Evolutionary conservation across 2,113 vertebrate genomes (phyloP), one percentile per base, ranked within the genome.

Genomic region (Eurystomus gularis): DNA sequence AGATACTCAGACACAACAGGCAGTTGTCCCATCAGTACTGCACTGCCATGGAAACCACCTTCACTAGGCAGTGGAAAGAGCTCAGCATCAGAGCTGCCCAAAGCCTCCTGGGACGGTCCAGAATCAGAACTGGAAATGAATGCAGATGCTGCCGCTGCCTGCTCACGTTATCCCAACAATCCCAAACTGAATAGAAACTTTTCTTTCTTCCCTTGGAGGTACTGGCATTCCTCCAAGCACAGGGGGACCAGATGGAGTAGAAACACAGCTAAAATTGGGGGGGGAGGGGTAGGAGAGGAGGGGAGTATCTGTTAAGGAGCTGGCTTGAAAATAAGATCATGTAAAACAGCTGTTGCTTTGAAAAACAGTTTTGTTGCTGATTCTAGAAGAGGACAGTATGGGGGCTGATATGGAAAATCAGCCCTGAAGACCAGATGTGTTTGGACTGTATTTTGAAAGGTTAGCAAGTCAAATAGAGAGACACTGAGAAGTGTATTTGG

Each of bases 171-270:
- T 39, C 86, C 76, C 64, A 66, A 62, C 31, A 75, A n/a, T 78
- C 60, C 78, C 57, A 68, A 93, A 64, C 19, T 29, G 18, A 37
- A 54, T 42, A 66, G 44, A 66, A 33, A 3, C 13, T 24, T 33
- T 35, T 29, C 10, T 42, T 55, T 52, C 9, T 46, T 18, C 5
- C 25, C 64, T 62, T 49, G 62, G 80, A 84, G 39, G 37, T 62
- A 14, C 21, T 94, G 94, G 93, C 91, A 5, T 42, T 88, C 28
- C 58, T 92, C 86, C 96, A 94, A 86, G 79, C 58, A 54, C 17
- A 3, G 90, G 73, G 51, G 70, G 44, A 93, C 75, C 95, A 95
- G 86, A 92, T 97, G 91, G 93, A 91, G 72, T 51, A 77, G 40
- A 23, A 93, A 90, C 69, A 62, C 49, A 83, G 76, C 64, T 94